Base-by-base conservation (phyloP, 2,113 vertebrate genomes). In the Synchiropus splendidus region DNA sequence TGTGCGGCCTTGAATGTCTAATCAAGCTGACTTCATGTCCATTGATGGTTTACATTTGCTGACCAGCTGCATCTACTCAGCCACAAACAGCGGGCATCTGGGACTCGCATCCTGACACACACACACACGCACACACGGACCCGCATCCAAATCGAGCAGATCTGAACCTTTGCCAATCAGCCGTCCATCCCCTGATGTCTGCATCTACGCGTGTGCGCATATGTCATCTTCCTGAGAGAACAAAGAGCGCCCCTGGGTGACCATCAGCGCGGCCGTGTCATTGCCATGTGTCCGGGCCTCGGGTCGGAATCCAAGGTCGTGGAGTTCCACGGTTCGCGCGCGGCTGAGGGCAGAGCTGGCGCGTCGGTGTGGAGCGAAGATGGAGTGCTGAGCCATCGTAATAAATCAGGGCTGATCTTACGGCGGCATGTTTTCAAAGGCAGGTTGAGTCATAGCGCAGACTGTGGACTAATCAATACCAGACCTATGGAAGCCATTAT, bases 31-130 rank as follows among this genome's bases (percentile, higher is more conserved):
- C 17, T 49, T 30, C 50, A 38, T 18, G 47, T 54, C 40, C 59
- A 46, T 42, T 54, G 31, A 45, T 42, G 12, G 47, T 49, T 64
- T 48, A 31, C 21, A 31, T 18, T 21, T 31, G 41, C 33, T 45
- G 45, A 58, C 51, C 67, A 74, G 67, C 64, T 71, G 70, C 48
- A 53, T 51, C 61, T 16, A 42, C 67, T 61, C 11, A 42, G 31
- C 45, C 50, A 31, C 50, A 64, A 62, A 62, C 42, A 56, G 56
- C 37, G 18, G 14, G 44, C 34, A 48, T 54, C 51, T 51, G 51
- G 58, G 17, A 47, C 48, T 57, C 47, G 54, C 54, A 51, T 49
- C 44, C 41, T 12, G 4, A 9, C 36, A 43, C 56, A 55, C 32
- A 36, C n/a, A n/a, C n/a, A n/a, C n/a, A n/a, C n/a, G n/a, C n/a